Evolutionary conservation across 2,888 invertebrate genomes (phyloP), one percentile per base, ranked within the genome.

Genomic region (Drymonia ruficornis): DNA sequence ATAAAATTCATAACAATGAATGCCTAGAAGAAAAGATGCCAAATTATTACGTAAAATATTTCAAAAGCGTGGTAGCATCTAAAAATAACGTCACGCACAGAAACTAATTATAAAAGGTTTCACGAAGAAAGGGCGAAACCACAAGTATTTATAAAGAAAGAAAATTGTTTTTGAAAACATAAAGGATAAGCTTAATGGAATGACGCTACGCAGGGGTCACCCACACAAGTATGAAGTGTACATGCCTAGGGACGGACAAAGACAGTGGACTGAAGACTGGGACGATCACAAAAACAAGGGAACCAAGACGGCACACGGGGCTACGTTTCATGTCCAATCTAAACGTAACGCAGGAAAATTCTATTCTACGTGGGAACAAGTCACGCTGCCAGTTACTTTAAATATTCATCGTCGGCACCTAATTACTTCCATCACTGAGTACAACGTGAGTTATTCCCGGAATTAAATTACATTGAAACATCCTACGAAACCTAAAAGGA

Each of bases 321-420:
- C 71, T 80, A 80, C 58, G 59, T 66, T 76, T 74, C 72, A 77
- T 70, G 71, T 65, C 82, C 84, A 82, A 72, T 72, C 82, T 86
- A 87, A 77, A 78, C 70, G 70, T 68, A 66, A 72, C 73, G 76
- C 65, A 70, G 69, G 66, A 62, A 61, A 60, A 55, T 56, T 23
- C 80, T 83, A 78, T 63, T 64, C 87, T 87, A 86, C 84, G 48
- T 59, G 74, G 80, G 84, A 83, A 86, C 76, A 82, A 84, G 81
- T 81, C 73, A 81, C 72, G 71, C 52, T 57, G 65, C 54, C 43
- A 48, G 58, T 53, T 60, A 61, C 46, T 12, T 13, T 15, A 43
- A 8, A 19, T 7, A 28, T 52, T 49, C 52, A 51, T 42, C 50
- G 56, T 52, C 55, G 53, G 58, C n/a, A 8, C 23, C 8, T 8